Conservation (phyloP, 2,113 vertebrate genomes). For the Pseudonaja textilis region DNA sequence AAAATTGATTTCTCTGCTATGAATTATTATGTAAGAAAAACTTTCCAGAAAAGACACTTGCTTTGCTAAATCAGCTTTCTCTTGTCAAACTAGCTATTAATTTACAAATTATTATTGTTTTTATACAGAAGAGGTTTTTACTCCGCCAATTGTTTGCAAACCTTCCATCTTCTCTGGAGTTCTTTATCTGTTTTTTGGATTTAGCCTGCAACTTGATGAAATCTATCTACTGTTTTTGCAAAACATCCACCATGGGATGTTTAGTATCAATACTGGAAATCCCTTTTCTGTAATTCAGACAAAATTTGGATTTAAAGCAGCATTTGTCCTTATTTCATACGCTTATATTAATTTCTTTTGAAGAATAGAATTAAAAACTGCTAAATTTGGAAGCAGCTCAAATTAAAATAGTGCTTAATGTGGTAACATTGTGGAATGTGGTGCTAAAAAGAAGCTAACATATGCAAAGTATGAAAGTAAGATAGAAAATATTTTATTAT, state of each 20-base stretch:
- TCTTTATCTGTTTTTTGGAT: neutral
- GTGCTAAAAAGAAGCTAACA: neutral
- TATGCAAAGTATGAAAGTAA: neutral
- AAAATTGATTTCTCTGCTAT: slow-evolving; percentile 5
- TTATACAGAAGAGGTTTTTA: neutral
- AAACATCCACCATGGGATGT: neutral
- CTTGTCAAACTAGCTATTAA: neutral
- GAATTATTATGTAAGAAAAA: neutral
- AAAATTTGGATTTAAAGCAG: neutral
- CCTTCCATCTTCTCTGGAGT: neutral
- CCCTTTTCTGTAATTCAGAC: neutral
- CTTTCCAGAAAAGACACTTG: neutral
- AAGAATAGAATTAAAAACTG: neutral
- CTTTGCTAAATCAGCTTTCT: neutral
- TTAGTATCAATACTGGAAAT: neutral
- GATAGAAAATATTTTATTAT: neutral
- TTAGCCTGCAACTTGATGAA: neutral
- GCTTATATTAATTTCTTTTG: neutral
- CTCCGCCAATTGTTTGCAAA: neutral
- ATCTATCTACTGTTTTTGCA: neutral
- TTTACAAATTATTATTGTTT: neutral
- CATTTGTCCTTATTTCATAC: neutral
- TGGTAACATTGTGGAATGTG: neutral
- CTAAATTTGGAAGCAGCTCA: neutral
- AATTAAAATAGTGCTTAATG: neutral